Evolutionary conservation across 1,140 invertebrate species (phyloP), one percentile per base, ranked within the genome.

Genomic region (Drosophila prosaltans): DNA sequence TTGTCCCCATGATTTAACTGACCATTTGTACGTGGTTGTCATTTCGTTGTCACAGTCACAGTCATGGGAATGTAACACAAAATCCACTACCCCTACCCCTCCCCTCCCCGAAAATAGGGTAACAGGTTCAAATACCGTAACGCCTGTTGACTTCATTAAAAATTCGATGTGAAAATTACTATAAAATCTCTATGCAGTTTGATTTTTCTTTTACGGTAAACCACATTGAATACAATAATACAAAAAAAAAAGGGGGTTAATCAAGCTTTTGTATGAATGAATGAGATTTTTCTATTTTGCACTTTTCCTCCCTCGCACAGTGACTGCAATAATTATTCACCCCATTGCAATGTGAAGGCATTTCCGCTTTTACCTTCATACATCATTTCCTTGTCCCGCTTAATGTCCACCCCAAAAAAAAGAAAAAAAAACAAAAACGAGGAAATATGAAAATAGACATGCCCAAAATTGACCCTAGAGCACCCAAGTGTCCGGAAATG

Each of bases 401-500:
- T 61, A 66, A 54, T 61, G 48, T 58, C 61, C 76, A 64, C 43
- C 62, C 69, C 64, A 58, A 10, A 63, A 43, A 48, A 5, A 16
- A 36, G 24, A 24, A 11, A 16, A 30, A 10, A 43, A 64, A 54
- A 67, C 24, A 3, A 32, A 10, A 51, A 39, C n/a, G 32, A 36
- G 32, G 32, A 36, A 36, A 36, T 6, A 36, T 36, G 32, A 36
- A 36, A 36, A 36, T 6, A 36, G 32, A 7, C 32, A 36, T 36
- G 6, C 3, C 32, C 3, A 36, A 36, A 64, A 36, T 78, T 45
- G 82, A 88, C 84, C 84, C 84, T 84, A 71, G 73, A 61, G 89
- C 89, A 91, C 68, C 88, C 89, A 91, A 91, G 89, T 91, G 89
- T 85, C 89, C 89, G 89, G 89, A 91, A 91, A 91, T 91, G 89